Conservation (phyloP, 2,888 invertebrate species). For the Andrena flavipes region DNA sequence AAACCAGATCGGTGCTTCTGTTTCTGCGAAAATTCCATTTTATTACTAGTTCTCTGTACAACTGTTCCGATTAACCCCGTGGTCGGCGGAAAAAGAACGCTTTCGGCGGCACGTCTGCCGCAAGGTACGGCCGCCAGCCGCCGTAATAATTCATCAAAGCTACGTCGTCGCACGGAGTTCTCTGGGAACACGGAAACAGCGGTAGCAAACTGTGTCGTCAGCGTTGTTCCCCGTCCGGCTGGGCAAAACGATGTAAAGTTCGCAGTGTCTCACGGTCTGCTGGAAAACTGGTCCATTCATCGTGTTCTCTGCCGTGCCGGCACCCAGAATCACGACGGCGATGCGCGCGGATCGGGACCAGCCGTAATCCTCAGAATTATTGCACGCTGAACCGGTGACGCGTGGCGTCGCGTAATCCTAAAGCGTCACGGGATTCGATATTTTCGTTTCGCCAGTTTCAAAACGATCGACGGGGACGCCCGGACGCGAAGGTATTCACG, state of each 20-base stretch:
- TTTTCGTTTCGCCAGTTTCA: neutral
- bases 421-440: conserved; percentile 8
- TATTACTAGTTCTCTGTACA: too few relatives aligned
- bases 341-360: conserved; percentile 17
- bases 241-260: conserved; percentile 49
- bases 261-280: conserved; percentile 46
- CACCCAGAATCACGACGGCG: neutral
- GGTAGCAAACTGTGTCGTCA: conserved; percentile 50
- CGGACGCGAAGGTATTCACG: neutral
- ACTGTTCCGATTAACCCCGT: too few relatives aligned
- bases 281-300: conserved; percentile 61
- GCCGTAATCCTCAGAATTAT: conserved; percentile 56
- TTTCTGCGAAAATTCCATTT: too few relatives aligned
- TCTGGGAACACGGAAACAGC: conserved; percentile 16
- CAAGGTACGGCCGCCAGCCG: neutral
- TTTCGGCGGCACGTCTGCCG: neutral
- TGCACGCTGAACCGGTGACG: conserved; percentile 35
- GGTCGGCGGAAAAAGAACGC: neutral
- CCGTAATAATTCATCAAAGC: conserved; percentile 51
- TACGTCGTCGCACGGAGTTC: neutral
- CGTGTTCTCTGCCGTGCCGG: conserved; percentile 29
- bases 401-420: conserved; percentile 37
- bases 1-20: too few relatives aligned
- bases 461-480: neutral
- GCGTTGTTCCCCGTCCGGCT: conserved; percentile 45